phyloP scores from a whole-genome alignment of 2,113 vertebrate species.

The Megaleporinus macrocephalus region DNA sequence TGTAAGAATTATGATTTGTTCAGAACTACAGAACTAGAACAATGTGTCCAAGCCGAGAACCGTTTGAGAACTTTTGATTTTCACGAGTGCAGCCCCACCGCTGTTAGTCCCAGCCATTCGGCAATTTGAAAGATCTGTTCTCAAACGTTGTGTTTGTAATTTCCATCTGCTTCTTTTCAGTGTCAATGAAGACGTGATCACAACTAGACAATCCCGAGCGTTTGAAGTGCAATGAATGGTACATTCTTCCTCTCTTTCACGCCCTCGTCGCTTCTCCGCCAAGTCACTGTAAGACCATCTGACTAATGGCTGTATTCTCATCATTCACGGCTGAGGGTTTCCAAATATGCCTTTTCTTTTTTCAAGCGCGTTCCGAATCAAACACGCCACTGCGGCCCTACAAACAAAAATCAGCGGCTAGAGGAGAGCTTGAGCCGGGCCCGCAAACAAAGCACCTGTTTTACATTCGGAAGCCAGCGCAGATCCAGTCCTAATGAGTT shows the following conservation, averaged over 20 bases:
- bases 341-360: slow-evolving; percentile 40
- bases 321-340: slow-evolving; percentile 43
- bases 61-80: background rate
- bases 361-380: slow-evolving; percentile 36
- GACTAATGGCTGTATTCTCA: slow-evolving; percentile 49
- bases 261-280: slow-evolving; percentile 34
- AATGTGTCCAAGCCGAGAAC: background rate
- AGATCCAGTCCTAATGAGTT: slow-evolving; percentile 45
- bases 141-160: slow-evolving; percentile 15
- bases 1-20: no score
- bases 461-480: slow-evolving; percentile 34
- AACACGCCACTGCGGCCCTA: slow-evolving; percentile 8
- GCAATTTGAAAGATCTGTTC: background rate
- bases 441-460: slow-evolving; percentile 13
- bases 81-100: background rate
- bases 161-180: slow-evolving; percentile 4
- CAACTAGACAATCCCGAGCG: slow-evolving; percentile 18
- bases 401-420: slow-evolving; percentile 39
- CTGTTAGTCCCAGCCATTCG: no score
- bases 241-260: slow-evolving; percentile 37
- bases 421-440: background rate
- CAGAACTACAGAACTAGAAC: background rate
- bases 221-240: slow-evolving; percentile 47
- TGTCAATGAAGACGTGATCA: slow-evolving; percentile 12
- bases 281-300: slow-evolving; percentile 38